These are phyloP conservation scores for Trachurus trachurus DNA, from an alignment of 2,797 vertebrate species.

Conservation along the genomic window DNA sequence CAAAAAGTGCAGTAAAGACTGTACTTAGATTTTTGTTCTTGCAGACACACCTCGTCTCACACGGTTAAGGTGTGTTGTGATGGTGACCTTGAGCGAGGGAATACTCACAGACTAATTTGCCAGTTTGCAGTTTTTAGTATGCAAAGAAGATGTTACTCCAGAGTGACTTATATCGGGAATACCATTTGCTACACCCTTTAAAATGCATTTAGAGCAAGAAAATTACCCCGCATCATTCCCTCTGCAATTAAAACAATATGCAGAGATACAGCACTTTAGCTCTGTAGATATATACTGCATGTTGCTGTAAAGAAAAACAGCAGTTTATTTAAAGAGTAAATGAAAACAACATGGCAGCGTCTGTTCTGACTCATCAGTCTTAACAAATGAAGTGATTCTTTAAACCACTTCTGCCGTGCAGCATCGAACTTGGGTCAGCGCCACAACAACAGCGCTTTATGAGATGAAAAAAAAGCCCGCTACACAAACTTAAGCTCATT, in stretches of 20 bases:
- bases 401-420: not conserved
- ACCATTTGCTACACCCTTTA: slow-evolving; percentile 7
- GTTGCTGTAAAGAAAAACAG: not conserved
- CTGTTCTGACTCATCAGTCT: not conserved
- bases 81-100: slow-evolving; percentile 15
- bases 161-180: not conserved
- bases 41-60: not conserved
- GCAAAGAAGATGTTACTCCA: slow-evolving; percentile 11
- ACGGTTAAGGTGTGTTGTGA: slow-evolving; percentile 17
- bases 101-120: slow-evolving; percentile 1
- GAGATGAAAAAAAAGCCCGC: not conserved
- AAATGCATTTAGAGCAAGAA: not conserved
- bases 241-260: not conserved
- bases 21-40: not conserved
- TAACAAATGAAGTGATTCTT: not conserved
- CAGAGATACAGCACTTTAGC: slow-evolving; percentile 6
- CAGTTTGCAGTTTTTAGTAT: slow-evolving; percentile 4
- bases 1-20: slow-evolving; percentile 10
- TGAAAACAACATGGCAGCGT: not conserved
- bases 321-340: not conserved
- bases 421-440: not conserved
- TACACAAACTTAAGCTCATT: too few relatives aligned
- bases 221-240: slow-evolving; percentile 4
- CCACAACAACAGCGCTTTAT: not conserved
- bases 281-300: not conserved